These are phyloP conservation scores for Anarsia innoxiella DNA, from an alignment of 2,888 invertebrate genomes.

Conservation along the genomic window DNA sequence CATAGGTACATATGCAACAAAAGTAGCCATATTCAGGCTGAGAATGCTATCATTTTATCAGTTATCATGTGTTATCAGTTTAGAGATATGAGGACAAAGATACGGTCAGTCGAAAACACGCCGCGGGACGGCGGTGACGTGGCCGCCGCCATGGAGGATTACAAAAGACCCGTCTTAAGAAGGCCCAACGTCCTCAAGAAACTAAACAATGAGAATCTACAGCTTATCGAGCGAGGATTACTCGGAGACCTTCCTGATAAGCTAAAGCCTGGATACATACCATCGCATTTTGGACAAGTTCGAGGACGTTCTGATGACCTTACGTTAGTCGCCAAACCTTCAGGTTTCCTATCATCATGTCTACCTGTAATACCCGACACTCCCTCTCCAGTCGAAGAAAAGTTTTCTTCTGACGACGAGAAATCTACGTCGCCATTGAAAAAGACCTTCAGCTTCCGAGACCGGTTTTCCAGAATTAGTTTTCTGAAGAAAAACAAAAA, in stretches of 20 bases:
- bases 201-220: conserved; percentile 53
- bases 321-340: conserved; percentile 54
- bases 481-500: conserved; percentile 53
- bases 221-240: conserved; percentile 58
- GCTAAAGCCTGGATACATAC: conserved; percentile 41
- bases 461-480: conserved; percentile 52
- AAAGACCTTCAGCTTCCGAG: conserved; percentile 63
- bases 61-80: conserved; percentile 55
- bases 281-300: conserved; percentile 27
- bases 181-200: conserved; percentile 56
- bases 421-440: conserved; percentile 47
- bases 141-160: conserved; percentile 54
- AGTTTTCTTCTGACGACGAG: conserved; percentile 38
- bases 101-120: conserved; percentile 48
- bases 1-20: too few relatives aligned
- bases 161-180: conserved; percentile 42
- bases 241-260: conserved; percentile 58
- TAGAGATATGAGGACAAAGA: conserved; percentile 36
- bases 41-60: conserved; percentile 12
- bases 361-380: conserved; percentile 47
- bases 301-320: conserved; percentile 41
- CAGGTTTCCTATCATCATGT: conserved; percentile 52
- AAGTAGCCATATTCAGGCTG: conserved; percentile 16
- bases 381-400: conserved; percentile 42
- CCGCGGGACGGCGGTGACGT: conserved; percentile 51